Conservation (phyloP, 2,113 vertebrate species). For the Gavialis gangeticus region DNA sequence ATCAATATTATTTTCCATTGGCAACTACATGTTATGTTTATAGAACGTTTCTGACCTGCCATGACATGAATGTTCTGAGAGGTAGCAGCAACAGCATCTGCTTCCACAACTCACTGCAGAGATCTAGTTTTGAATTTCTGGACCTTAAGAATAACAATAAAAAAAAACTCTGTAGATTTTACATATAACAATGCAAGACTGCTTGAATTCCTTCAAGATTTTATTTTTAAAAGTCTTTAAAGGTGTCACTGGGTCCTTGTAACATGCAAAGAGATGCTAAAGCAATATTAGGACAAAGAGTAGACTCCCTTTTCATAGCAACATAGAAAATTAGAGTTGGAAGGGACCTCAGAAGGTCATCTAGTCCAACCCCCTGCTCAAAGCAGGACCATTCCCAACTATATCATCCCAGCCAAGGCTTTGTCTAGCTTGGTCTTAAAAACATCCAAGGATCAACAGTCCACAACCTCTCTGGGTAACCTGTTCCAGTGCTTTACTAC, state of each 20-base stretch:
- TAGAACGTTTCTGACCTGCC: background rate
- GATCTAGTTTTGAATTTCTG: background rate
- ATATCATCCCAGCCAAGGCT: too few species aligned
- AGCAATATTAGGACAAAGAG: background rate
- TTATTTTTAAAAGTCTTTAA: background rate
- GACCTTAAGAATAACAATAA: background rate
- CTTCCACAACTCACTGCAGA: background rate
- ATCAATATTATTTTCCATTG: background rate
- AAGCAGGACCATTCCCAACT: too few species aligned
- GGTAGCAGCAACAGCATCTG: background rate
- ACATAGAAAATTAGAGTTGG: too few species aligned
- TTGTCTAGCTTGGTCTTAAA: too few species aligned
- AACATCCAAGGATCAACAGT: too few species aligned
- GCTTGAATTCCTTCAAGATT: background rate
- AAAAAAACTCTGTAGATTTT: background rate
- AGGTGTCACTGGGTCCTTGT: background rate
- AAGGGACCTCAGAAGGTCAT: too few species aligned
- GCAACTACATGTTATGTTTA: rapidly evolving
- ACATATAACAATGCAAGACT: background rate
- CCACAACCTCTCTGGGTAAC: too few species aligned
- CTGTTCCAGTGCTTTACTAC: too few species aligned
- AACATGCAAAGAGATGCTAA: background rate
- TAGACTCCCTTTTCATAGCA: too few species aligned
- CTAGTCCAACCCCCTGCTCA: too few species aligned
- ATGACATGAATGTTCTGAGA: background rate